Conservation (phyloP, 2,888 invertebrate species). For the Microctonus hyperodae region DNA sequence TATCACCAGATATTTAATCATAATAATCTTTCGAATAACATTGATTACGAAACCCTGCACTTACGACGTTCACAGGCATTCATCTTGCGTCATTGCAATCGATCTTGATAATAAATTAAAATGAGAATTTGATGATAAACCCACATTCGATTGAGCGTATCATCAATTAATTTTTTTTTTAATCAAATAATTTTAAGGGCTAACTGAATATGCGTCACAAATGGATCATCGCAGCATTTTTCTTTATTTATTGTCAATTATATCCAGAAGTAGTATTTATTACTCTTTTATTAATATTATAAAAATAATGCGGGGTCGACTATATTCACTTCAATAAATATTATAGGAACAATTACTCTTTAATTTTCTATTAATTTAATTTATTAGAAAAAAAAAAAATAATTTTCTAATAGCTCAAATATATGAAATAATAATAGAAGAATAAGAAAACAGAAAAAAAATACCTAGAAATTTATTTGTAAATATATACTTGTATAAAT, state of each 20-base stretch:
- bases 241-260: not conserved
- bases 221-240: not conserved
- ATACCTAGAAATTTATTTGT: too few relatives aligned
- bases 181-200: not conserved
- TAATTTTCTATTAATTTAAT: too few relatives aligned
- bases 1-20: not conserved
- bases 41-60: not conserved
- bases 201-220: not conserved
- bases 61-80: not conserved
- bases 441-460: too few relatives aligned
- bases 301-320: not conserved
- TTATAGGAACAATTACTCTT: too few relatives aligned
- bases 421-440: too few relatives aligned
- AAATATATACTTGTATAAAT: too few relatives aligned
- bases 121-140: not conserved
- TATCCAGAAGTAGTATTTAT: not conserved
- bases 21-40: not conserved
- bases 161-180: not conserved
- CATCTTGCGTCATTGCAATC: not conserved
- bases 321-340: too few relatives aligned
- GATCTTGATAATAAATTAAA: not conserved
- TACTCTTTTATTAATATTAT: not conserved
- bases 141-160: not conserved
- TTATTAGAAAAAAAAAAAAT: too few relatives aligned
- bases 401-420: too few relatives aligned